Percentiles rank a stretch among this genome's conserved stretches.
phyloP scores from a whole-genome alignment of 1,140 invertebrate species.

The Antheraea mylitta region DNA sequence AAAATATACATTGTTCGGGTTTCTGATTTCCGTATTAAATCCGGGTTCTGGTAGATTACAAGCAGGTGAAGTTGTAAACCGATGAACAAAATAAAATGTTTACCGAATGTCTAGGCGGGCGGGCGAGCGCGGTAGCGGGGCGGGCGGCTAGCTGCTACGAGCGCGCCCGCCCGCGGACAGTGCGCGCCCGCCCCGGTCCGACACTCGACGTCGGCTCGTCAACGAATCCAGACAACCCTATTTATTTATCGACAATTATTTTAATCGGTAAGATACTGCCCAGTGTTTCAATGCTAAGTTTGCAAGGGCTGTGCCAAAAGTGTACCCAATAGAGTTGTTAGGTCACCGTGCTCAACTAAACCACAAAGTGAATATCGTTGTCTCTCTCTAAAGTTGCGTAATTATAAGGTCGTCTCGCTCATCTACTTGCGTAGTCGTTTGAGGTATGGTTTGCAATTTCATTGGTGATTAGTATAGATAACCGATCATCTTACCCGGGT shows the following conservation, averaged over 20 bases:
- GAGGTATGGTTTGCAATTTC: conserved; percentile 37
- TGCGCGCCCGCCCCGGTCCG: conserved; percentile 73
- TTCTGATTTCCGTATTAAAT: neutral
- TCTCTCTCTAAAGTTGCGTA: conserved; percentile 50
- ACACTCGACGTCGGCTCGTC: conserved; percentile 78
- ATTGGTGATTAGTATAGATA: conserved; percentile 49
- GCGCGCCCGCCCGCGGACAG: conserved; percentile 43
- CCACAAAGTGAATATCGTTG: conserved; percentile 36
- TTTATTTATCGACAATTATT: conserved; percentile 65
- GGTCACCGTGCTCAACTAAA: conserved; percentile 20
- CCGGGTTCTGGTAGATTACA: neutral
- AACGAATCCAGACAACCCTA: conserved; percentile 65
- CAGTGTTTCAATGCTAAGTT: conserved; percentile 38
- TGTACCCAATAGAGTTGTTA: conserved; percentile 24
- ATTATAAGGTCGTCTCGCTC: conserved; percentile 43
- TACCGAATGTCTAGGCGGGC: conserved; percentile 43
- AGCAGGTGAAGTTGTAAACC: conserved; percentile 31
- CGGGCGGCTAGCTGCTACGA: conserved; percentile 31
- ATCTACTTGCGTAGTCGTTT: conserved; percentile 21
- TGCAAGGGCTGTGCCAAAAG: conserved; percentile 39
- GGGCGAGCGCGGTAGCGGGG: conserved; percentile 31
- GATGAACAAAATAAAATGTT: conserved; percentile 50
- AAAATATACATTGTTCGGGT: neutral
- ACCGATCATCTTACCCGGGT: conserved; percentile 42
- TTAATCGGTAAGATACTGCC: conserved; percentile 70